Evolutionary conservation across 2,113 vertebrate genomes (phyloP).

Genomic region (Cynocephalus volans): DNA sequence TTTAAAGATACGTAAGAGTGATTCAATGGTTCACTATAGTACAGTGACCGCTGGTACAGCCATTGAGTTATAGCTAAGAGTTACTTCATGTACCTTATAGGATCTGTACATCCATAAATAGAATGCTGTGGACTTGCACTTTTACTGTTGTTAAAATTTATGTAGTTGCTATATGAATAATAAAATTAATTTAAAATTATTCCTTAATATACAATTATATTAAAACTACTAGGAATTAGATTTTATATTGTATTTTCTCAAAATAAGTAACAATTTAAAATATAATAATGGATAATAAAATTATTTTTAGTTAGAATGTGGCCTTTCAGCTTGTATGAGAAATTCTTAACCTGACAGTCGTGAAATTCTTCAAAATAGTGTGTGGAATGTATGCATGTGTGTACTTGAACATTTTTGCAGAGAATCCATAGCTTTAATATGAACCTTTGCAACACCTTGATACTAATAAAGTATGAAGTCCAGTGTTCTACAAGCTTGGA

Average conservation of each 20-base stretch:
- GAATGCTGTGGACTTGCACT: not conserved
- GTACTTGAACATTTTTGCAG: not conserved
- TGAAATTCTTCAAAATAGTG: not conserved
- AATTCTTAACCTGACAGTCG: not conserved
- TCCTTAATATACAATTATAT: not conserved
- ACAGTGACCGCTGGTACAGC: not conserved
- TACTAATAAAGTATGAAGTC: not conserved
- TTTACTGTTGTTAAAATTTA: not conserved
- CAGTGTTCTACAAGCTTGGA: not conserved
- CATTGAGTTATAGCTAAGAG: not conserved
- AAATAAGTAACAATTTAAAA: not conserved
- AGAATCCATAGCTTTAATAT: not conserved
- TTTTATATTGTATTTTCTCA: not conserved
- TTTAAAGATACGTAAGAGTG: not conserved
- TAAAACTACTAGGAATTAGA: not conserved
- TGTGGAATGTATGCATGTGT: not conserved
- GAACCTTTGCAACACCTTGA: not conserved
- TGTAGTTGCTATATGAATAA: not conserved
- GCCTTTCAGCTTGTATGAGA: not conserved
- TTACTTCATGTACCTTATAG: not conserved
- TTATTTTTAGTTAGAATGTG: not conserved
- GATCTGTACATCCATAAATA: not conserved
- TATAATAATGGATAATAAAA: not conserved
- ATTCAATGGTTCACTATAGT: not conserved
- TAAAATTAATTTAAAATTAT: not conserved